Percentiles rank a stretch among this genome's conserved stretches.
These are phyloP conservation scores for Apis dorsata DNA, from an alignment of 1,140 invertebrate species.

Conservation along the genomic window DNA sequence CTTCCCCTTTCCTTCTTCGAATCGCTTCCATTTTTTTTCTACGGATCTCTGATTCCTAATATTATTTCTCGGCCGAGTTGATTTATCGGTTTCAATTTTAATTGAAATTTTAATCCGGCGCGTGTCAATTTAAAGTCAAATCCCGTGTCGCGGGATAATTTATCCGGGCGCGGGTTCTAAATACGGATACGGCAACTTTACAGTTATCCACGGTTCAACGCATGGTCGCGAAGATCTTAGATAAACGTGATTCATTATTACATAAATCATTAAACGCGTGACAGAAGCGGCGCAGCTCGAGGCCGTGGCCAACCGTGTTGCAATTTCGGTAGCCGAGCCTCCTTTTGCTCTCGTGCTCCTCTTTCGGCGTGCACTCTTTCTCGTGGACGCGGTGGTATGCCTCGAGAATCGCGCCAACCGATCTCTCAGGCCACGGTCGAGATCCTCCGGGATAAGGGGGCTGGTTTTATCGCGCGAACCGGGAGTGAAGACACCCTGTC, in stretches of 20 bases:
- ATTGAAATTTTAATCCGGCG: too few relatives aligned
- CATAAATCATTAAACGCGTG: constrained; percentile 17
- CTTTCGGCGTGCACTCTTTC: neutral
- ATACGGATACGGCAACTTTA: neutral
- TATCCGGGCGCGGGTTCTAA: neutral
- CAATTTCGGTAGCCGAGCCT: constrained; percentile 52
- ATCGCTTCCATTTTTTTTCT: too few relatives aligned
- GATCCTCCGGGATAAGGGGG: constrained; percentile 59
- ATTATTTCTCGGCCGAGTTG: too few relatives aligned
- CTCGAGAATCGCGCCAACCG: constrained; percentile 61
- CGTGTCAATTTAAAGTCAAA: neutral
- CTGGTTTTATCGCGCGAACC: constrained; percentile 58
- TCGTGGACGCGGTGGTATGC: constrained; percentile 48
- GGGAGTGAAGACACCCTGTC: constrained; percentile 26
- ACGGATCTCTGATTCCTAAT: too few relatives aligned
- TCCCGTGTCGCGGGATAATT: neutral
- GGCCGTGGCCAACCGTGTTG: neutral
- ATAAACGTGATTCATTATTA: constrained; percentile 23
- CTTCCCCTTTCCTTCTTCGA: too few relatives aligned
- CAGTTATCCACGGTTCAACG: constrained; percentile 3
- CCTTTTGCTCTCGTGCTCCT: neutral
- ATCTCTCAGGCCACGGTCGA: constrained; percentile 59
- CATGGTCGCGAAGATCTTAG: neutral
- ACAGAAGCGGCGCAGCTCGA: neutral
- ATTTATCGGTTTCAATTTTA: too few relatives aligned